Percentiles rank a stretch among this genome's conserved stretches.
These are phyloP conservation scores for Hymenopus coronatus DNA, from an alignment of 2,888 invertebrate species.

Conservation along the genomic window DNA sequence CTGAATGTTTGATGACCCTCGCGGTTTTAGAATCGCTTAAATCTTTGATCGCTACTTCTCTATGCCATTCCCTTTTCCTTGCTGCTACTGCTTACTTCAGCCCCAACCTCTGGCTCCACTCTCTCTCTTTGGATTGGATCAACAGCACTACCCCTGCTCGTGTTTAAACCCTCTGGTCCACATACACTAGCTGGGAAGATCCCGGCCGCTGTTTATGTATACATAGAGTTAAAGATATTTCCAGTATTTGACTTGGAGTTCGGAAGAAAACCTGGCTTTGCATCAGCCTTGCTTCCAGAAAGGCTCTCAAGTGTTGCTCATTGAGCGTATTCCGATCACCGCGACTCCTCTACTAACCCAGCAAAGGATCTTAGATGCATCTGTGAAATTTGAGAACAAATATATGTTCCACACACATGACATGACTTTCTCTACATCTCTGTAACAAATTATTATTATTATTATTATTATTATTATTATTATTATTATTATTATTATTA, in stretches of 20 bases:
- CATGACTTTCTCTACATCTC: no score
- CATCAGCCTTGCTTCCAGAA: no score
- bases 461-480: no score
- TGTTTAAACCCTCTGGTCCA: neutral
- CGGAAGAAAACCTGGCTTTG: neutral
- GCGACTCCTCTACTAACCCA: no score
- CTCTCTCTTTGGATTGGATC: neutral
- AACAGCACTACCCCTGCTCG: neutral
- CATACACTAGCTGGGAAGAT: neutral
- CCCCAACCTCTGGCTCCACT: neutral
- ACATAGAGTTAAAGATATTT: neutral
- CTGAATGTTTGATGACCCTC: conserved; percentile 9
- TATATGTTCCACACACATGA: no score
- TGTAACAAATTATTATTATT: no score
- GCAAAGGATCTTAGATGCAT: no score
- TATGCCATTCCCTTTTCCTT: neutral
- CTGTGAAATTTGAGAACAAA: no score
- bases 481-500: no score
- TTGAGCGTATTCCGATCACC: no score
- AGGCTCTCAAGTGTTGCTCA: no score
- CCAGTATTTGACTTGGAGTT: neutral
- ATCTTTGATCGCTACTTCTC: conserved; percentile 10
- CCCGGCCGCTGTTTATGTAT: neutral
- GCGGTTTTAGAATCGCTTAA: conserved; percentile 17
- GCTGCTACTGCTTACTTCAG: neutral